phyloP scores from a whole-genome alignment of 2,113 vertebrate species.

The Carettochelys insculpta region DNA sequence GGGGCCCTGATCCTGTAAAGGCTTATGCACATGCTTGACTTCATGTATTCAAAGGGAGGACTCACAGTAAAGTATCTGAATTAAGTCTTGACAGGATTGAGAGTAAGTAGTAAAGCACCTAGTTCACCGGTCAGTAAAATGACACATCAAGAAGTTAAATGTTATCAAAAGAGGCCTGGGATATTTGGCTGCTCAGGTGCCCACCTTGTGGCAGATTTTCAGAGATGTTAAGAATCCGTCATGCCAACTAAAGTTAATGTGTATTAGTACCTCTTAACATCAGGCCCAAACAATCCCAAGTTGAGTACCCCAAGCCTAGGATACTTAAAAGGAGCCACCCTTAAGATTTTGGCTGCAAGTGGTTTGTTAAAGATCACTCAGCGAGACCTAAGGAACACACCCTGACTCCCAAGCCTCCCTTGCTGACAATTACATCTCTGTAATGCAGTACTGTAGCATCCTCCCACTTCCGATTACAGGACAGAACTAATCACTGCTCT shows the following conservation, averaged over 20 bases:
- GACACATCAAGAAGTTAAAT: background rate
- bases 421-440: background rate
- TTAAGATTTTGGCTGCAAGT: background rate
- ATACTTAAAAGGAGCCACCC: background rate
- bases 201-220: background rate
- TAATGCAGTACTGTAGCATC: background rate
- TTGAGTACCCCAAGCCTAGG: background rate
- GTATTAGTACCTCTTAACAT: background rate
- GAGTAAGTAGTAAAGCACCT: background rate
- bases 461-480: background rate
- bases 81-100: background rate
- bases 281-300: background rate
- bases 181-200: background rate
- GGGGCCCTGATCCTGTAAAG: background rate
- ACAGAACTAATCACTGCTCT: background rate
- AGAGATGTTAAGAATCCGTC: rapidly evolving
- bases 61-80: background rate
- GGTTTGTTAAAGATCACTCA: background rate
- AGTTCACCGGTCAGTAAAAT: background rate
- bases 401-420: background rate
- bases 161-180: background rate
- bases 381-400: background rate
- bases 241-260: background rate
- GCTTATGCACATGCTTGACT: background rate
- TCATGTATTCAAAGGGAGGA: background rate